phyloP scores from a whole-genome alignment of 2,797 vertebrate genomes.

The Sibirionetta formosa region DNA sequence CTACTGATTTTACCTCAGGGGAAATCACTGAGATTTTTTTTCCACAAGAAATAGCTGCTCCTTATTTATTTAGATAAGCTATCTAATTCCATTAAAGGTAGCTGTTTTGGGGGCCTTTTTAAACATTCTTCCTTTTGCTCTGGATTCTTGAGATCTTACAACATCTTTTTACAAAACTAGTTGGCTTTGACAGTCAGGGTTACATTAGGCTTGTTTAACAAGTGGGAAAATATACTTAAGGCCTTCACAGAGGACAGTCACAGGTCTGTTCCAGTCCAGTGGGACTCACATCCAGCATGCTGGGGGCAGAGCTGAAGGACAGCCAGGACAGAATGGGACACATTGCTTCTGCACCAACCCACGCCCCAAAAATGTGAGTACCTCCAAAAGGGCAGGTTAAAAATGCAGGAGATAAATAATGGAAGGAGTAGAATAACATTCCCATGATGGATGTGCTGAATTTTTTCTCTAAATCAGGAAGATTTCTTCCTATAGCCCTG shows the following conservation, averaged over 20 bases:
- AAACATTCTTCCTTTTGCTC: not conserved
- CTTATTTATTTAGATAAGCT: constrained; percentile 69
- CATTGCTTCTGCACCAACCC: not conserved
- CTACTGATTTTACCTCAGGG: constrained; percentile 68
- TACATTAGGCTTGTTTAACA: not conserved
- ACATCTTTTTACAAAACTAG: not conserved
- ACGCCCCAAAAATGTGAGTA: accelerated
- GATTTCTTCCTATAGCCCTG: not conserved
- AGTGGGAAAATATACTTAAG: not conserved
- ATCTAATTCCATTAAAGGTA: constrained; percentile 61
- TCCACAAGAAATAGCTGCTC: constrained; percentile 24
- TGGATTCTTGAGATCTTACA: not conserved
- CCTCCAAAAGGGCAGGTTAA: not conserved
- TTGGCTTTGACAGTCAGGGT: not conserved
- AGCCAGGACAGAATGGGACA: not conserved
- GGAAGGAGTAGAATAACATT: not conserved
- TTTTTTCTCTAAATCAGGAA: not conserved
- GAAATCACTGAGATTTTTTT: constrained; percentile 63
- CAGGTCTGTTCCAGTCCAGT: not conserved
- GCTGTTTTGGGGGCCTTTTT: not conserved
- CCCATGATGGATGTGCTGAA: not conserved
- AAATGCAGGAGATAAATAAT: not conserved
- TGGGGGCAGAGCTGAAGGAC: not conserved
- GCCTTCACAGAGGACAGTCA: not conserved
- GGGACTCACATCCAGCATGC: not conserved